A percentile compares a stretch with the other conserved stretches of the same genome.
Evolutionary conservation across 2,113 vertebrate genomes (phyloP).

Genomic region (Zosterops pallidus): DNA sequence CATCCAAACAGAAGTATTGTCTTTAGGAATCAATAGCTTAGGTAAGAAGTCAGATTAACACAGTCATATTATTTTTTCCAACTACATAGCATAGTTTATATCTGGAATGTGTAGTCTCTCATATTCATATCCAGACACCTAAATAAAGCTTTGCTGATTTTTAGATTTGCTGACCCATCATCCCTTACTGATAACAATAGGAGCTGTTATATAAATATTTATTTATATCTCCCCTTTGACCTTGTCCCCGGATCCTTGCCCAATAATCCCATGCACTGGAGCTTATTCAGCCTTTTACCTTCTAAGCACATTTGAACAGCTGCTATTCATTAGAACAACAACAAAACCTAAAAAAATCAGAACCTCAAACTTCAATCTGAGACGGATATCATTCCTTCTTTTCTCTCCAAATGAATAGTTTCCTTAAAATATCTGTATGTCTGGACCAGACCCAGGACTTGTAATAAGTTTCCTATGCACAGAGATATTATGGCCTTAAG

Average conservation of each 20-base stretch:
- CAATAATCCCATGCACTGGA: neutral
- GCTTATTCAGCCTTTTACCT: neutral
- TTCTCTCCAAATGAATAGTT: conserved; percentile 63
- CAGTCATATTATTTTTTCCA: neutral
- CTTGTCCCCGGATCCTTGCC: neutral
- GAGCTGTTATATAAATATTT: conserved; percentile 31
- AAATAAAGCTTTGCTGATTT: conserved; percentile 19
- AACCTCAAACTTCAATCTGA: conserved; percentile 7
- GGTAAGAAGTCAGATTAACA: neutral
- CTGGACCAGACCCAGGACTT: conserved; percentile 11
- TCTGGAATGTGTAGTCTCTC: neutral
- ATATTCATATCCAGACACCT: neutral
- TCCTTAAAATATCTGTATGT: conserved; percentile 46
- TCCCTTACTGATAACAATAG: neutral
- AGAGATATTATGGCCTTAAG: conserved; percentile 23
- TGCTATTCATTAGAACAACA: conserved; percentile 41
- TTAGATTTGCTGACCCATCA: neutral
- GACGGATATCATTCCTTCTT: conserved; percentile 36
- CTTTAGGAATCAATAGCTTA: neutral
- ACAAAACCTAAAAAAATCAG: neutral
- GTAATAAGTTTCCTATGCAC: conserved; percentile 33
- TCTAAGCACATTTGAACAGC: conserved; percentile 27
- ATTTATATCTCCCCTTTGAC: conserved; percentile 32
- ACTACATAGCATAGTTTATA: neutral
- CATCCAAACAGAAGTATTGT: neutral